These are phyloP conservation scores for Phalacrocorax aristotelis DNA, from an alignment of 2,113 vertebrate species.

Conservation along the genomic window DNA sequence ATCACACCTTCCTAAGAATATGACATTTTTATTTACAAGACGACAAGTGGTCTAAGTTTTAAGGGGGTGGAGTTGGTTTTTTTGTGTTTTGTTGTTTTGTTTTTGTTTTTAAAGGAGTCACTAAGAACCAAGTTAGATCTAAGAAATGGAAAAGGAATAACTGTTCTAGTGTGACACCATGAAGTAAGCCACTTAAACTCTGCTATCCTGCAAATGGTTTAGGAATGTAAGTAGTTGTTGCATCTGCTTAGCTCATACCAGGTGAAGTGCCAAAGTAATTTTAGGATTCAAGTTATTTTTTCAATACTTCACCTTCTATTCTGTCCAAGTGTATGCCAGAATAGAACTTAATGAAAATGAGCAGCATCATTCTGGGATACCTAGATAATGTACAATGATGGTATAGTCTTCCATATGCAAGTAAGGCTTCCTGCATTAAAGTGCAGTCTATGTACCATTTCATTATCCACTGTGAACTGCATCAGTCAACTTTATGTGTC, in stretches of 20 bases:
- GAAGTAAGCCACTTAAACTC: background rate
- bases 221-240: background rate
- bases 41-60: background rate
- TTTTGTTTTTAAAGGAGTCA: background rate
- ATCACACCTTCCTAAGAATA: background rate
- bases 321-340: background rate
- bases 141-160: background rate
- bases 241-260: background rate
- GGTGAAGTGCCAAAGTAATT: background rate
- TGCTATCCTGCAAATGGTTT: no score
- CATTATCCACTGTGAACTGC: background rate
- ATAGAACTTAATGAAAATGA: background rate
- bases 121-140: background rate
- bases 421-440: background rate
- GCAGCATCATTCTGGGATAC: background rate
- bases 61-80: background rate
- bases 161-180: background rate
- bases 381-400: background rate
- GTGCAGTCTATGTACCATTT: background rate
- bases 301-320: background rate
- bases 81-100: background rate
- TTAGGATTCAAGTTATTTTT: background rate
- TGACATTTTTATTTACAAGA: background rate
- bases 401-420: background rate
- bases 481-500: background rate